These are phyloP conservation scores for Cerceris rybyensis DNA, from an alignment of 2,888 invertebrate species.

Conservation along the genomic window DNA sequence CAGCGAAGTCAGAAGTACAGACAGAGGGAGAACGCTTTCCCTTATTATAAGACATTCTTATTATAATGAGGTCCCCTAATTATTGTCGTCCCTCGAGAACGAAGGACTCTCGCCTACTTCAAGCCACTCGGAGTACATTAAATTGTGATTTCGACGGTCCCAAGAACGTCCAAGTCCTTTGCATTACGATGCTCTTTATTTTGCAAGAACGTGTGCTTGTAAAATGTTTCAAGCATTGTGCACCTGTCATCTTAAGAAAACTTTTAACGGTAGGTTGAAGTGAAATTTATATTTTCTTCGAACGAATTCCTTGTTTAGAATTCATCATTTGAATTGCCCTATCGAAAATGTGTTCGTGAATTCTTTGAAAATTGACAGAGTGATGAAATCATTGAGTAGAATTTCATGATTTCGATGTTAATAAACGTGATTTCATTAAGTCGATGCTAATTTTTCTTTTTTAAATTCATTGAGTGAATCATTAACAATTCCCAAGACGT, in stretches of 20 bases:
- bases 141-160: conserved; percentile 51
- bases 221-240: background rate
- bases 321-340: no score
- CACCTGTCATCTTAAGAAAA: background rate
- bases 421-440: no score
- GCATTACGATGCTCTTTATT: conserved; percentile 30
- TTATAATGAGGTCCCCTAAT: conserved; percentile 66
- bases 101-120: conserved; percentile 50
- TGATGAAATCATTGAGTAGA: no score
- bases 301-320: no score
- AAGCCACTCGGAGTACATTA: conserved; percentile 59
- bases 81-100: conserved; percentile 63
- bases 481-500: no score
- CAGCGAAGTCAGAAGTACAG: conserved; percentile 18
- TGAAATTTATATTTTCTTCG: background rate
- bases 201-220: background rate
- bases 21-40: conserved; percentile 33
- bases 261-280: background rate
- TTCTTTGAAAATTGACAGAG: no score
- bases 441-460: no score
- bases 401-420: no score
- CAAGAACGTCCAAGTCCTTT: conserved; percentile 25
- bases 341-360: no score
- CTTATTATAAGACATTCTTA: conserved; percentile 65
- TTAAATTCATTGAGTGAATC: no score